Base-by-base conservation (phyloP, 2,113 vertebrate genomes). In the Alectura lathami region DNA sequence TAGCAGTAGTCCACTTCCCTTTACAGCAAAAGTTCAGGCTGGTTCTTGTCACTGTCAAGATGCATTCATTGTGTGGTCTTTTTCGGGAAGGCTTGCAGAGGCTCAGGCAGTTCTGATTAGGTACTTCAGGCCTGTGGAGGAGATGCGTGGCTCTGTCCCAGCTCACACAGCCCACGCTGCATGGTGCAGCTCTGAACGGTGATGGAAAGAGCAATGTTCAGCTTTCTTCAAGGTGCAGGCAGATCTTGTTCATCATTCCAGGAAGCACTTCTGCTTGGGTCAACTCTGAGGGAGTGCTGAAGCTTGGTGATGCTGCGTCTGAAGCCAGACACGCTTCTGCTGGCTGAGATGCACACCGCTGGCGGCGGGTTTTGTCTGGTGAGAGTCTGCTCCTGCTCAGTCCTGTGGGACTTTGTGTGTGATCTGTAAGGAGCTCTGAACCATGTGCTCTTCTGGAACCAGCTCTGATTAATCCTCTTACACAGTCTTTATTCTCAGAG, bases 391-490 rank as follows among this genome's bases (percentile, higher is more conserved):
- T 79, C 30, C 66, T 13, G 11, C 2, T 36, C 15, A 8, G 0
- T 23, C n/a, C 74, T 78, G 1, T 0, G 3, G 26, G 76, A 8
- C 73, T 32, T 48, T 59, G 60, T 54, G 32, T 13, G 63, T 30
- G 64, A 47, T 32, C 26, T 29, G 24, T 72, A 64, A 16, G 2
- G 40, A 64, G 83, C 18, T 47, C 56, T 34, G 74, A 47, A 75
- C 64, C 93, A 72, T 8, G 12, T 75, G 92, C 73, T 60, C 83
- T 43, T 27, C 77, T 70, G 64, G 2, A 3, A 2, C 59, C 68
- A 27, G 2, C 64, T 29, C 80, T 57, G 67, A 79, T 66, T 95
- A 94, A 96, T 92, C 94, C 86, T 92, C 93, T 95, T 97, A 89
- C 27, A 26, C 15, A 9, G 50, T 42, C 36, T 69, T 79, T 89